Percentiles rank a stretch among this genome's conserved stretches.
These are phyloP conservation scores for Phataginus tetradactyla DNA, from an alignment of 2,797 vertebrate genomes.

Conservation along the genomic window DNA sequence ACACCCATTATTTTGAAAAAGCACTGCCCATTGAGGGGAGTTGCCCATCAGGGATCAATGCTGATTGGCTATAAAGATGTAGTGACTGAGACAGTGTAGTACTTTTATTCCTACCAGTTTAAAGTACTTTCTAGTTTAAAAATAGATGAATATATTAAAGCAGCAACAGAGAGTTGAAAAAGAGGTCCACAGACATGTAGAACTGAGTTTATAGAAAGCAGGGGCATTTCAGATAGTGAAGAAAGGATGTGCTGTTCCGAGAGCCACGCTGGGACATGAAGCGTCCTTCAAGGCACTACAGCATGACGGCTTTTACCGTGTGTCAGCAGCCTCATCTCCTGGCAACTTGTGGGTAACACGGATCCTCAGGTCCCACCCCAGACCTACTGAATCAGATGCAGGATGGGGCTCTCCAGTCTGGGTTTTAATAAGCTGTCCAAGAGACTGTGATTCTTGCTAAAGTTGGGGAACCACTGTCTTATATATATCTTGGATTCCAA, in stretches of 20 bases:
- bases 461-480: neutral
- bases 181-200: neutral
- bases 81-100: neutral
- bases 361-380: neutral
- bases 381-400: neutral
- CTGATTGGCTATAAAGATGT: neutral
- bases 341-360: neutral
- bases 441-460: neutral
- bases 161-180: neutral
- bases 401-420: neutral
- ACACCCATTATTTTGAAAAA: neutral
- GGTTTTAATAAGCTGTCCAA: neutral
- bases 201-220: neutral
- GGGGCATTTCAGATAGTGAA: neutral
- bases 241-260: neutral
- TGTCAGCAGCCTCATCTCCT: neutral
- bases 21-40: neutral
- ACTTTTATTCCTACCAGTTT: no score
- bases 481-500: neutral
- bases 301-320: neutral
- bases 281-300: neutral
- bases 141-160: neutral
- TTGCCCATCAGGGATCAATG: neutral
- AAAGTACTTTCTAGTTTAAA: neutral
- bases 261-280: neutral